phyloP scores from a whole-genome alignment of 1,140 invertebrate genomes.

The Ptiloglossa arizonensis region DNA sequence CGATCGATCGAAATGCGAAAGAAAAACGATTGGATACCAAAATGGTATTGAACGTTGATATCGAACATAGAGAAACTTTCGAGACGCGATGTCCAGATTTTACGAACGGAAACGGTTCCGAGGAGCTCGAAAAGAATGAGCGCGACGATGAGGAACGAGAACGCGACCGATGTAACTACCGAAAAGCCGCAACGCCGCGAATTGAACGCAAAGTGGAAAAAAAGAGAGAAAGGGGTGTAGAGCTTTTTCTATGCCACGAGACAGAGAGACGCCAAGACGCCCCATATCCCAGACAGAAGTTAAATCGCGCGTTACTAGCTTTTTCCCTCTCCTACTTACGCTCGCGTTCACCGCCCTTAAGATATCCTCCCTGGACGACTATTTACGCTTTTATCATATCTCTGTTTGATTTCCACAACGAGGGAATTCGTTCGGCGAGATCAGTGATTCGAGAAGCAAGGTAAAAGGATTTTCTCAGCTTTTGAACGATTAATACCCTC shows the following conservation, averaged over 20 bases:
- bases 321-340: slow-evolving; percentile 4
- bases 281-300: slow-evolving; percentile 67
- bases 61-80: too few species aligned
- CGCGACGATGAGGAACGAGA: neutral
- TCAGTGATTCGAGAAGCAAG: neutral
- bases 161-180: slow-evolving; percentile 1
- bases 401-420: slow-evolving; percentile 8
- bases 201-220: neutral
- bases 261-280: slow-evolving; percentile 71
- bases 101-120: neutral
- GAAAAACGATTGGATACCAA: neutral
- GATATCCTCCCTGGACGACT: neutral
- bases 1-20: slow-evolving; percentile 9
- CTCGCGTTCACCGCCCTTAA: neutral
- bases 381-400: slow-evolving; percentile 26
- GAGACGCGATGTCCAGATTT: neutral
- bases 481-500: neutral
- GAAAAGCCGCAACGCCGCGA: neutral
- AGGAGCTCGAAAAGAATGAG: neutral
- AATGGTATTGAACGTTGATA: too few species aligned
- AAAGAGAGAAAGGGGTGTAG: slow-evolving; percentile 27
- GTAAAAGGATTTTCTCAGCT: neutral
- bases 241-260: slow-evolving; percentile 71
- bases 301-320: slow-evolving; percentile 40
- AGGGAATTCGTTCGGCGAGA: neutral